A percentile compares a stretch with the other conserved stretches of the same genome.
Evolutionary conservation across 1,140 invertebrate species (phyloP).

Genomic region (Bacillus rossius): DNA sequence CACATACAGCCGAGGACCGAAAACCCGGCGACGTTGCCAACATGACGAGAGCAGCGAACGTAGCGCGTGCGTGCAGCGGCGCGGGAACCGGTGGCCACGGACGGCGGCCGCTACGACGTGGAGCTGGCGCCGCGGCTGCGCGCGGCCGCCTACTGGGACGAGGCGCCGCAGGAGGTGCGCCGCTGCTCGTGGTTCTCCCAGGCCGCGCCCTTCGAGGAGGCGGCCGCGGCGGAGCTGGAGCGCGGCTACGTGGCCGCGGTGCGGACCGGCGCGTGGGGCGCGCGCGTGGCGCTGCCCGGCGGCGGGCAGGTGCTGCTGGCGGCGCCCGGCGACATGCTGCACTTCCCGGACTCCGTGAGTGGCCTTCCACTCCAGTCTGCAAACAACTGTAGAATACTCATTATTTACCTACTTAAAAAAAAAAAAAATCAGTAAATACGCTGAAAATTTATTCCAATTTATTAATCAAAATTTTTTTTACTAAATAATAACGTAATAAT

Average conservation of each 20-base stretch:
- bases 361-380: conserved; percentile 44
- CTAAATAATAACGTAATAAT: no score
- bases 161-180: conserved; percentile 64
- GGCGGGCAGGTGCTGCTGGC: conserved; percentile 62
- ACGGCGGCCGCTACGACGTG: conserved; percentile 91
- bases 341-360: no score
- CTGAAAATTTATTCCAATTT: no score
- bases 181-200: conserved; percentile 95
- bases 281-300: conserved; percentile 67
- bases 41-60: no score
- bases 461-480: no score
- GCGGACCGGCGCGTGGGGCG: conserved; percentile 73
- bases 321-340: conserved; percentile 72
- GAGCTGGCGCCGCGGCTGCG: conserved; percentile 66
- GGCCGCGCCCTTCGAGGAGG: conserved; percentile 81
- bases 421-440: no score
- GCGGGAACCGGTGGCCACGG: conserved; percentile 65
- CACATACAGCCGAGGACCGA: no score
- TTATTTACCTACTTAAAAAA: no score
- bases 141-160: conserved; percentile 83
- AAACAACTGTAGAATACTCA: no score
- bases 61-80: no score
- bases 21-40: no score
- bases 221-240: conserved; percentile 70
- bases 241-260: conserved; percentile 67